A percentile compares a stretch with the other conserved stretches of the same genome.
Conservation (phyloP, 1,140 invertebrate genomes). For the Rhyacophila brunnea region DNA sequence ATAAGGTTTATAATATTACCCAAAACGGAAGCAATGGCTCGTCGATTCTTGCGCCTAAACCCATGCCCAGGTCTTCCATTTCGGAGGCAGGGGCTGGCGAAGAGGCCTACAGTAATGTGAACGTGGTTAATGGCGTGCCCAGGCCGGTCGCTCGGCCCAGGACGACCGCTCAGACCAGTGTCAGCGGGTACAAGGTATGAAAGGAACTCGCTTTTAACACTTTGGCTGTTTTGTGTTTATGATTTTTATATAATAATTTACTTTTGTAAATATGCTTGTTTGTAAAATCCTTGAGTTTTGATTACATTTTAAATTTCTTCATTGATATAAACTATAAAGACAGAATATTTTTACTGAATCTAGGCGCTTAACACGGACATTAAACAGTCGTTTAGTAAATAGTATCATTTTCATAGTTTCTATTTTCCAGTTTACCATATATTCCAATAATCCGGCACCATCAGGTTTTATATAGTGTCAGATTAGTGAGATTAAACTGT, state of each 20-base stretch:
- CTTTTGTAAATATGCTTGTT: too few relatives aligned
- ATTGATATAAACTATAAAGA: too few relatives aligned
- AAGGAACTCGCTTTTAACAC: conserved; percentile 27
- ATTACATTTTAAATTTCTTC: too few relatives aligned
- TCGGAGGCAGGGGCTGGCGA: conserved; percentile 50
- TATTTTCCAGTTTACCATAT: too few relatives aligned
- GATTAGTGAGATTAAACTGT: too few relatives aligned
- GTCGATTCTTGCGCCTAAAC: conserved; percentile 64
- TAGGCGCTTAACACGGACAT: too few relatives aligned
- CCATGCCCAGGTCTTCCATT: conserved; percentile 62
- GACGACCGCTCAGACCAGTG: conserved; percentile 59
- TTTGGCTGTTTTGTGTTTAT: conserved; percentile 26
- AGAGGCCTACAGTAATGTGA: conserved; percentile 35
- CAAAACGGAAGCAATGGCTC: conserved; percentile 27
- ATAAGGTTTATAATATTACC: conserved; percentile 11
- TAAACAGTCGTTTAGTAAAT: too few relatives aligned
- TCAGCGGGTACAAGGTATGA: conserved; percentile 70
- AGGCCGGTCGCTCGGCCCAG: conserved; percentile 73
- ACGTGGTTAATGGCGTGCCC: conserved; percentile 47
- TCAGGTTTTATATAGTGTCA: too few relatives aligned
- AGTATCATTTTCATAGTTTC: too few relatives aligned
- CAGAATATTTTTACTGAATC: too few relatives aligned
- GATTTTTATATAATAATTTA: conserved; percentile 11
- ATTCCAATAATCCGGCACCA: too few relatives aligned
- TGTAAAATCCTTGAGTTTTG: too few relatives aligned